A percentile compares a stretch with the other conserved stretches of the same genome.
These are phyloP conservation scores for Solen grandis DNA, from an alignment of 1,140 invertebrate genomes.

Conservation along the genomic window DNA sequence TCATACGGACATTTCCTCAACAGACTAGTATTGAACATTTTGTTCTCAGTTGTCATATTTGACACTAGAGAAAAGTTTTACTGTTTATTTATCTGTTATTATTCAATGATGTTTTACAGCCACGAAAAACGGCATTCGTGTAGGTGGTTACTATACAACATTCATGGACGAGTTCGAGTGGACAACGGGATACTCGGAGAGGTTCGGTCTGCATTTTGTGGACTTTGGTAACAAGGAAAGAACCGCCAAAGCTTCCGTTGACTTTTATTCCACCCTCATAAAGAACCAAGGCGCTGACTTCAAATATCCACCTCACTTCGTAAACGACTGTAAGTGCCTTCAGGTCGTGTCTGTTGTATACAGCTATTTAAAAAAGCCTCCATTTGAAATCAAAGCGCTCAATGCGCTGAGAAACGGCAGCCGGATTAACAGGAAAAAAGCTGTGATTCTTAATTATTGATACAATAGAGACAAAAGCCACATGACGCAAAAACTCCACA, in stretches of 20 bases:
- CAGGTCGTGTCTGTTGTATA: not conserved
- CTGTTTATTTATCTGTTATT: too few relatives aligned
- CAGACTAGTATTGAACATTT: too few relatives aligned
- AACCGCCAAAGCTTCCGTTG: slow-evolving; percentile 87
- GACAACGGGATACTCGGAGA: slow-evolving; percentile 82
- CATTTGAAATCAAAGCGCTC: too few relatives aligned
- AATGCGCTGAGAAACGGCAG: too few relatives aligned
- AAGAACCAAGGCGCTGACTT: slow-evolving; percentile 64
- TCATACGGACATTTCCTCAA: too few relatives aligned
- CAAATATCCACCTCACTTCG: slow-evolving; percentile 41
- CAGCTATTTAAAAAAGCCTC: not conserved
- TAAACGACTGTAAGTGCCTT: slow-evolving; percentile 54
- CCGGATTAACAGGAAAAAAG: too few relatives aligned
- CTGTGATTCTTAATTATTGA: too few relatives aligned
- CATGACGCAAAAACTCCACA: too few relatives aligned
- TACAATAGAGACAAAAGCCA: too few relatives aligned
- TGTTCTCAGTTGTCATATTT: too few relatives aligned
- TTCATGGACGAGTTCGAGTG: slow-evolving; percentile 92
- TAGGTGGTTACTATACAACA: slow-evolving; percentile 87
- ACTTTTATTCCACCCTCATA: slow-evolving; percentile 64
- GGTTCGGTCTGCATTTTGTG: slow-evolving; percentile 88
- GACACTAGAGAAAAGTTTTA: too few relatives aligned
- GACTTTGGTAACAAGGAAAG: slow-evolving; percentile 86
- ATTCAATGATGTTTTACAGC: too few relatives aligned
- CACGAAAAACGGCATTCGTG: slow-evolving; percentile 84